Conservation (phyloP, 1,140 invertebrate species). For the Cephus cinctus region DNA sequence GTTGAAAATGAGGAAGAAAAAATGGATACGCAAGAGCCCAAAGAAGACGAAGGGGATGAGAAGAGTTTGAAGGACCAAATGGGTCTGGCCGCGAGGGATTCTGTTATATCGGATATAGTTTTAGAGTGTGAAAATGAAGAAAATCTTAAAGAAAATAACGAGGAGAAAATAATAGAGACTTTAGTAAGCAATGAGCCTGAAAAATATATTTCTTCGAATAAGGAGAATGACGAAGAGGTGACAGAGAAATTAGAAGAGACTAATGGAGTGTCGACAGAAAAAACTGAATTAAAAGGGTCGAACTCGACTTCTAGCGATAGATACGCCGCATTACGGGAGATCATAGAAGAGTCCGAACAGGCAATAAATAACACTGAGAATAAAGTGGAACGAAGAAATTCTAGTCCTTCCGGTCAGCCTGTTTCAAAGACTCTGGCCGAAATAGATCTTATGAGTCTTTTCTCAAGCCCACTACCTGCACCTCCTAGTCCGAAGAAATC, state of each 20-base stretch:
- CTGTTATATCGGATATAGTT: too few species aligned
- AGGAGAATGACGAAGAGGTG: too few species aligned
- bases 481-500: conserved; percentile 27
- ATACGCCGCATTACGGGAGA: conserved; percentile 48
- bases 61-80: too few species aligned
- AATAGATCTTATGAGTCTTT: conserved; percentile 44
- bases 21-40: conserved; percentile 16
- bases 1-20: conserved; percentile 14
- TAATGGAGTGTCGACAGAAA: conserved; percentile 23
- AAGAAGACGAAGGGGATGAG: too few species aligned
- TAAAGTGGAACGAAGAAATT: too few species aligned
- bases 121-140: conserved; percentile 17
- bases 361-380: too few species aligned
- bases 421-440: conserved; percentile 28
- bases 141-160: conserved; percentile 12
- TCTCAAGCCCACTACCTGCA: conserved; percentile 37
- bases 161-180: too few species aligned
- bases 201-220: too few species aligned
- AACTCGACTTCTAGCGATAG: conserved; percentile 42
- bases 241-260: background rate
- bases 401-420: background rate
- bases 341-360: conserved; percentile 33
- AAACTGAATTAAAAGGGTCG: conserved; percentile 38
- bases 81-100: too few species aligned
- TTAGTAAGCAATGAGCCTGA: too few species aligned